Conservation (phyloP, 2,888 invertebrate genomes). For the Daptonema setosum region DNA sequence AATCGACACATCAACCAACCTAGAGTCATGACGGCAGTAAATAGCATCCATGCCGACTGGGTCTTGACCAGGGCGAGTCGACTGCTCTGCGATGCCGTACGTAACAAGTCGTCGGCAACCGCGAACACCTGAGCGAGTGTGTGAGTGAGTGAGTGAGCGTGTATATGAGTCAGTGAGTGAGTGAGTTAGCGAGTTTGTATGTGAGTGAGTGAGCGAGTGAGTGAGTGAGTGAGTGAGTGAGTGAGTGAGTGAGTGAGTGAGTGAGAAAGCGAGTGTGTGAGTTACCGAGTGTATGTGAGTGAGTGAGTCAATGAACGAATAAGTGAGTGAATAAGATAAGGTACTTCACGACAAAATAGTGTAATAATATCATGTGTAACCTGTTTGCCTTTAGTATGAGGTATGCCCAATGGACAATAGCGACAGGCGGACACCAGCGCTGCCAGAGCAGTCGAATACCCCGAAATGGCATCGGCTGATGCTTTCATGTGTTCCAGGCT, state of each 20-base stretch:
- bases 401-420: constrained; percentile 71
- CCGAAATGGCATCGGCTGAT: constrained; percentile 44
- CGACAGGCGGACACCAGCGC: constrained; percentile 64
- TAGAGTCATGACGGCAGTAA: constrained; percentile 84
- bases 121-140: constrained; percentile 53
- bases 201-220: no score
- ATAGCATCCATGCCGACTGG: constrained; percentile 87
- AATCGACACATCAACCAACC: no score
- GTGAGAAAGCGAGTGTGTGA: no score
- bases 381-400: constrained; percentile 75
- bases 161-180: no score
- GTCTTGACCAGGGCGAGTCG: constrained; percentile 77
- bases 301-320: no score
- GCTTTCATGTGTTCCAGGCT: constrained; percentile 68
- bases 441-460: constrained; percentile 78
- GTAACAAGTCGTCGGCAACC: constrained; percentile 77
- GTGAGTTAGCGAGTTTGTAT: no score
- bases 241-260: no score
- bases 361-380: constrained; percentile 38
- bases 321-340: no score
- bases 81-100: constrained; percentile 89
- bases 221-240: no score
- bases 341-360: no score
- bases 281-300: no score
- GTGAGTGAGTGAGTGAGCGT: background rate